A percentile compares a stretch with the other conserved stretches of the same genome.
These are phyloP conservation scores for Phyto melanocephala DNA, from an alignment of 2,888 invertebrate species.

Conservation along the genomic window DNA sequence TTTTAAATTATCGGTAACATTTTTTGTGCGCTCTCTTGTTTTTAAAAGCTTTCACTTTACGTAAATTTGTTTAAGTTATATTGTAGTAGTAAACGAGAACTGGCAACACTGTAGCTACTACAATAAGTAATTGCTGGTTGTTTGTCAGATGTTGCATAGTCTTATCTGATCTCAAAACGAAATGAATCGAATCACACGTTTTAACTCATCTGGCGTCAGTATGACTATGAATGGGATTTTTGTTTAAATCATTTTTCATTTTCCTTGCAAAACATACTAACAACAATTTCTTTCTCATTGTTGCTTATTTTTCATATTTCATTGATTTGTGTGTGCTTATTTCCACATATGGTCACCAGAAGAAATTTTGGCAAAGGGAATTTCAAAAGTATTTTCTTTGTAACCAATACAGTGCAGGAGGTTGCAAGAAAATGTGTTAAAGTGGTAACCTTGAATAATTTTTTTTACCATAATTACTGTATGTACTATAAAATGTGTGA, in stretches of 20 bases:
- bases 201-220: constrained; percentile 50
- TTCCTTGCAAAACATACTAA: constrained; percentile 18
- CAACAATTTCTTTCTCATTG: background rate
- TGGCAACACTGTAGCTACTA: background rate
- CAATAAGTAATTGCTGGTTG: background rate
- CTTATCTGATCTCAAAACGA: constrained; percentile 27
- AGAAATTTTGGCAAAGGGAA: constrained; percentile 42
- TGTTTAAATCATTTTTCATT: background rate
- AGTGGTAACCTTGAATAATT: constrained; percentile 54
- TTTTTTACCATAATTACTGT: constrained; percentile 52
- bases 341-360: constrained; percentile 60
- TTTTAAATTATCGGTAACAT: too few relatives aligned
- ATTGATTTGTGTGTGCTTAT: background rate
- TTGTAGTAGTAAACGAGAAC: background rate
- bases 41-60: too few relatives aligned
- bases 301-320: background rate
- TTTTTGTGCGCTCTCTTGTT: too few relatives aligned
- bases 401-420: background rate
- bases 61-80: too few relatives aligned
- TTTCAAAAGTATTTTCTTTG: constrained; percentile 27
- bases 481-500: constrained; percentile 67
- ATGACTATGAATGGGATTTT: constrained; percentile 51
- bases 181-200: constrained; percentile 17
- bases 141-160: background rate
- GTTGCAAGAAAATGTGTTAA: constrained; percentile 42